These are phyloP conservation scores for Cantharis flavilabris DNA, from an alignment of 2,888 invertebrate species.

Conservation along the genomic window DNA sequence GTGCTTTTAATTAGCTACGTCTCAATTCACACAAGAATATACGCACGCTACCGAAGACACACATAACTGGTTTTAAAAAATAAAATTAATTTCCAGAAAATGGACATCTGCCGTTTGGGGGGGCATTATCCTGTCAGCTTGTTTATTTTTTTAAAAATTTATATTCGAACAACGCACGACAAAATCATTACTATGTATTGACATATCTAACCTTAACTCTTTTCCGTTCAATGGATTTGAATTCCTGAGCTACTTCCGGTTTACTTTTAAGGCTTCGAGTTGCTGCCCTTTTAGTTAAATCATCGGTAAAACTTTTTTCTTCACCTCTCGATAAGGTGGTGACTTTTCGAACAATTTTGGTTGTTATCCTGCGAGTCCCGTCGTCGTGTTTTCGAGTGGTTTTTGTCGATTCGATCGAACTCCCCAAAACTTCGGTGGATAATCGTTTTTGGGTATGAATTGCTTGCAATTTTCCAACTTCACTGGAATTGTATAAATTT, in stretches of 20 bases:
- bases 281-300: conserved; percentile 64
- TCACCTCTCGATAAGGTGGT: conserved; percentile 87
- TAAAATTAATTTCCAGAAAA: background rate
- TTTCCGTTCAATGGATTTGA: conserved; percentile 65
- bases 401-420: conserved; percentile 82
- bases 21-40: background rate
- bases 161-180: background rate
- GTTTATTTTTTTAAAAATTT: background rate
- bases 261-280: conserved; percentile 62
- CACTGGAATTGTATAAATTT: conserved; percentile 42
- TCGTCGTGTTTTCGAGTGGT: conserved; percentile 78
- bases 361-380: conserved; percentile 82
- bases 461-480: conserved; percentile 68
- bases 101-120: background rate
- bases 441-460: conserved; percentile 81
- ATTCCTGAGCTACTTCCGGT: conserved; percentile 60
- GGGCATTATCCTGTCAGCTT: background rate
- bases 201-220: conserved; percentile 72
- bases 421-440: conserved; percentile 84
- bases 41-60: background rate
- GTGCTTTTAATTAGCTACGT: background rate
- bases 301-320: conserved; percentile 75
- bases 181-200: background rate
- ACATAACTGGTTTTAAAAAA: background rate
- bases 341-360: conserved; percentile 84